Evolutionary conservation across 2,888 invertebrate genomes (phyloP), one percentile per base, ranked within the genome.

Genomic region (Eupelmus urozonus): DNA sequence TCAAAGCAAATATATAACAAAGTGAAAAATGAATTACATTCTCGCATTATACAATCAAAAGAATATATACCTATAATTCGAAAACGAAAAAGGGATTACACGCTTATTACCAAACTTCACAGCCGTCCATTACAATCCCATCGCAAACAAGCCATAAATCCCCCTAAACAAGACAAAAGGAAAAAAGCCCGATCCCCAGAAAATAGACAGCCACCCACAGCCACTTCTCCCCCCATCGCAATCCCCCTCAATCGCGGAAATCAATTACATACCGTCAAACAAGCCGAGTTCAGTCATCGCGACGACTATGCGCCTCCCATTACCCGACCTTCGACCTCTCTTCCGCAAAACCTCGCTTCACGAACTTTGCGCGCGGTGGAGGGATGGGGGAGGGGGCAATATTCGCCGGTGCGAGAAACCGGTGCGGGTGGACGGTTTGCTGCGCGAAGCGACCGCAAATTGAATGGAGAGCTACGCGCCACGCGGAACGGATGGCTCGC

Each of bases 391-490:
- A n/a, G 18, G 20, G 13, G 49, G 20, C 20, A 23, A 20, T n/a
- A 34, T 11, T 40, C 67, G 67, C 27, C 70, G 70, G 70, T 45
- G 70, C 70, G 70, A 23, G 70, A 57, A 70, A 59, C 70, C n/a
- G n/a, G n/a, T n/a, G n/a, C n/a, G n/a, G n/a, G n/a, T 49, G 49
- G 4, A 34, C 13, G 16, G 11, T 49, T 53, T 20, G 9, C 2
- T 13, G 53, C 20, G 53, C 2, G 53, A 20, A 4, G 42, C 60
- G 76, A 73, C 76, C 76, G 73, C 76, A 76, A 80, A 80, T 80
- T 80, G 73, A 80, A 80, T 80, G 67, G 67, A 29, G 70, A 18
- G 27, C 4, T 59, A 62, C 13, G 66, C 29, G 16, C n/a, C 5
- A 18, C 51, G 42, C 55, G 18, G 57, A 49, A 71, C 55, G 42